Base-by-base conservation (phyloP, 2,888 invertebrate genomes). In the Heliconius erato region DNA sequence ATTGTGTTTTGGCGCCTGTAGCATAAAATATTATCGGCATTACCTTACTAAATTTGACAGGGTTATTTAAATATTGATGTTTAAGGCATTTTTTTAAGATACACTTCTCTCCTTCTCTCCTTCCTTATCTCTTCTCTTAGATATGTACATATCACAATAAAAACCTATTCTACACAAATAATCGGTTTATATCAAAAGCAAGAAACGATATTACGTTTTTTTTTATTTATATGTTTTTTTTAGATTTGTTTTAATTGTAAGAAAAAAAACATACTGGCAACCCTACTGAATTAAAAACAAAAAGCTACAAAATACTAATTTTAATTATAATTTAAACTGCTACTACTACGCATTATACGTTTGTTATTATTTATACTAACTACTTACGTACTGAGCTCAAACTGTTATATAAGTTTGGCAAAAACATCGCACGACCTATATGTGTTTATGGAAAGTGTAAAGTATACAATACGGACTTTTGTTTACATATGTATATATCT, bases 381-480 rank as follows among this genome's bases (percentile, higher is more conserved):
- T 26, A 19, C 59, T 59, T 63, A 26, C 63, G 76, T 63, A 76
- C 76, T 76, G 19, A 76, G n/a, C 76, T 26, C 16, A 16, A 16
- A 76, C 63, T 40, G 63, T 76, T 76, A 76, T 63, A 26, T 76
- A 76, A 63, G n/a, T 63, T 63, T 76, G 65, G 32, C 54, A 81
- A 76, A 80, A 81, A 76, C 68, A 81, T 59, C 69, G 26, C 19
- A 74, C 11, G 74, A 67, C 67, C 67, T 76, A 81, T 71, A 68
- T 79, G 69, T 80, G 78, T 78, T 76, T 14, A 71, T 54, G 54
- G 80, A 72, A 82, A 80, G 67, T 74, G 82, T 35, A 71, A 72
- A 26, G 54, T 3, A 28, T 26, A 44, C 54, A 74, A n/a, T 63
- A 35, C 67, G 67, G 12, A 28, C 28, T 65, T 80, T 35, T 74